phyloP scores from a whole-genome alignment of 1,140 invertebrate genomes.

The Harlomillsia oculata region DNA sequence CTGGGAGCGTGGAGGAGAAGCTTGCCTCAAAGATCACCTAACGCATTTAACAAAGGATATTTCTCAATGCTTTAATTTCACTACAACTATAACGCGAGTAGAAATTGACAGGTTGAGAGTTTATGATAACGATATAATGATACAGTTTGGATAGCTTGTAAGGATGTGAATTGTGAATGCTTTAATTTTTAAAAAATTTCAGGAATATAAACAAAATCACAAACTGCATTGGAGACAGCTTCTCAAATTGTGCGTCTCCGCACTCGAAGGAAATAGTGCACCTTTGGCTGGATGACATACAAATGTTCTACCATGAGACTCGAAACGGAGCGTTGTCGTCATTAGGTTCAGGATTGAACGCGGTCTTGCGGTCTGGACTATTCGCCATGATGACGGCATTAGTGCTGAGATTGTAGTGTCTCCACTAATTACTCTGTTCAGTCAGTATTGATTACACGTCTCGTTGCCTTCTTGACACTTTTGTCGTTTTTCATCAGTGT shows the following conservation, averaged over 20 bases:
- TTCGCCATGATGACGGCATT: too few relatives aligned
- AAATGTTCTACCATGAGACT: slow-evolving; percentile 5
- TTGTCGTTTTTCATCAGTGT: too few relatives aligned
- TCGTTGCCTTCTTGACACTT: too few relatives aligned
- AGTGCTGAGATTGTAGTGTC: too few relatives aligned
- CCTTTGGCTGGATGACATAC: slow-evolving; percentile 2
- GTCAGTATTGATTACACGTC: too few relatives aligned
- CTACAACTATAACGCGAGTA: slow-evolving; percentile 12
- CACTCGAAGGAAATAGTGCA: neutral
- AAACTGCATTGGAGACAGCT: slow-evolving; percentile 11
- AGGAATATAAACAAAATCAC: slow-evolving; percentile 14
- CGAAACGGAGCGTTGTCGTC: too few relatives aligned
- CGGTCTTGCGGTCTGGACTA: too few relatives aligned
- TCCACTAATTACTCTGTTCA: too few relatives aligned
- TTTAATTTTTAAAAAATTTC: slow-evolving; percentile 7
- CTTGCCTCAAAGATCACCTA: slow-evolving; percentile 14
- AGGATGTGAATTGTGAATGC: neutral
- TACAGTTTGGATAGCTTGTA: neutral
- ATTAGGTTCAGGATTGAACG: too few relatives aligned
- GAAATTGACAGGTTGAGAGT: slow-evolving; percentile 14
- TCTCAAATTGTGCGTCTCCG: slow-evolving; percentile 3
- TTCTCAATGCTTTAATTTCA: slow-evolving; percentile 9
- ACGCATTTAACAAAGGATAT: slow-evolving; percentile 15
- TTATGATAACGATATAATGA: neutral
- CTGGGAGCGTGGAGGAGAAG: slow-evolving; percentile 18